Conservation (phyloP, 2,888 invertebrate genomes). For the Eupelmus urozonus region DNA sequence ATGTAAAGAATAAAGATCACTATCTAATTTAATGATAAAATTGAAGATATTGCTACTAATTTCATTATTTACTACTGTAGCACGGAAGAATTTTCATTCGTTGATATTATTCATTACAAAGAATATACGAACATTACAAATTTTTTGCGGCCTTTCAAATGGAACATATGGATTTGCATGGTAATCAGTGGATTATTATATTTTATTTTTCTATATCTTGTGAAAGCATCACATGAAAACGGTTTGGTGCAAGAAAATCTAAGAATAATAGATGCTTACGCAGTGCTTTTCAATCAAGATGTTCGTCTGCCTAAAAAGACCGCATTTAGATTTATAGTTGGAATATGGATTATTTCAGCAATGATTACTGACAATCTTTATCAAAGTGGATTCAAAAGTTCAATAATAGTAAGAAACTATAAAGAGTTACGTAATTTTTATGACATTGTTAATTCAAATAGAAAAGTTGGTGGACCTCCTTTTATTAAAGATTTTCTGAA, state of each 20-base stretch:
- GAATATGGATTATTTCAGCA: not conserved
- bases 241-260: not conserved
- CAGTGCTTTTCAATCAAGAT: not conserved
- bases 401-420: not conserved
- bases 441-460: not conserved
- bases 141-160: not conserved
- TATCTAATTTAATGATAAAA: too few relatives aligned
- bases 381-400: slow-evolving; percentile 2
- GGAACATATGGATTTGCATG: not conserved
- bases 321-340: not conserved
- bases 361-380: not conserved
- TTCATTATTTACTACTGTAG: too few relatives aligned
- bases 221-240: not conserved
- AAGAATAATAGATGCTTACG: slow-evolving; percentile 2
- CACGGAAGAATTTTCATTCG: not conserved
- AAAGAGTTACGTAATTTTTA: not conserved
- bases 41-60: too few relatives aligned
- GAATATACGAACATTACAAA: not conserved
- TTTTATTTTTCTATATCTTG: not conserved
- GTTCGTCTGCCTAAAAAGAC: not conserved
- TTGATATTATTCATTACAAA: not conserved
- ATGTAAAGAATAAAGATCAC: not conserved
- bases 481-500: not conserved
- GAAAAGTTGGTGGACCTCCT: not conserved
- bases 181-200: not conserved